A percentile compares a stretch with the other conserved stretches of the same genome.
Evolutionary conservation across 2,113 vertebrate genomes (phyloP).

Genomic region (Agelaius phoeniceus): DNA sequence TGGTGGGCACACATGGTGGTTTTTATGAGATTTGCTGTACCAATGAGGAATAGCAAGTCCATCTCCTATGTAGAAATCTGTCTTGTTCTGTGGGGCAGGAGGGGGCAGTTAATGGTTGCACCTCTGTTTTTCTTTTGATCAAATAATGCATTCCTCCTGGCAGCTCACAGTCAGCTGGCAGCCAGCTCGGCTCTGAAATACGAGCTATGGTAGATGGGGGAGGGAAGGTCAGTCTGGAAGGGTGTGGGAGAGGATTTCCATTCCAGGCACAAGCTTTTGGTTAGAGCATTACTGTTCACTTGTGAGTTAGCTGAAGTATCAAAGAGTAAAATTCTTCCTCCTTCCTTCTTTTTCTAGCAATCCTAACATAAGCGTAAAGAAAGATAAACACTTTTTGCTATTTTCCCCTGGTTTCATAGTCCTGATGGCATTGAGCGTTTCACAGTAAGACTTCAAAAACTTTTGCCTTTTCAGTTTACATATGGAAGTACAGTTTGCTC

Average conservation of each 20-base stretch:
- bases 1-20: not conserved
- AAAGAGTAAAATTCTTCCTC: not conserved
- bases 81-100: not conserved
- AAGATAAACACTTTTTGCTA: not conserved
- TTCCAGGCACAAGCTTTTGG: conserved; percentile 7
- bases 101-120: not conserved
- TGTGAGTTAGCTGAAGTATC: not conserved
- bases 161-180: not conserved
- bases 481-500: not conserved
- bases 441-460: not conserved
- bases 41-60: not conserved
- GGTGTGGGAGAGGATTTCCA: conserved; percentile 23
- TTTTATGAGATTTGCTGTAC: not conserved
- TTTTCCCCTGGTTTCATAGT: not conserved
- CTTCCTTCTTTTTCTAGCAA: not conserved
- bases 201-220: not conserved
- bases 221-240: conserved; percentile 10
- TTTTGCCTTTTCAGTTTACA: not conserved
- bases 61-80: not conserved
- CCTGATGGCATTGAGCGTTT: not conserved
- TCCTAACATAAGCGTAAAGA: not conserved
- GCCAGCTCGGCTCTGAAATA: conserved; percentile 52
- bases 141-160: not conserved
- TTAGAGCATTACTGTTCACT: conserved; percentile 4
- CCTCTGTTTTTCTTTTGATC: not conserved